Base-by-base conservation (phyloP, 2,888 invertebrate species). In the Rhogogaster chlorosoma region DNA sequence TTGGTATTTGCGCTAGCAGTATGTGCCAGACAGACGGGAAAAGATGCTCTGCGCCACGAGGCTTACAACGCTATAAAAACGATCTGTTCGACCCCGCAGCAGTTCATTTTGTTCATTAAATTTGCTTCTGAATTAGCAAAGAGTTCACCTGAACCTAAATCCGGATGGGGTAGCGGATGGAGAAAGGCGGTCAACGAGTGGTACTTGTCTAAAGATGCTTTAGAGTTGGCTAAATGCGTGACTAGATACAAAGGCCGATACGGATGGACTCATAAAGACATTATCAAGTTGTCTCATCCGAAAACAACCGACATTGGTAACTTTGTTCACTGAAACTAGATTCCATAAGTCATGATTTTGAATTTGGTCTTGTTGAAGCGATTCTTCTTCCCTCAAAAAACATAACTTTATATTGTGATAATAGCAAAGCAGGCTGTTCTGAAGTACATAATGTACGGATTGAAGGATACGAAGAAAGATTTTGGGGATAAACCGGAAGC, bases 181-280 rank as follows among this genome's bases (percentile, higher is more conserved):
- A 95, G 96, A 87, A 95, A 94, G 87, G 94, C 95, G 84, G 94
- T 97, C 29, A 93, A 93, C 83, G 93, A 94, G 7, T 97, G 97
- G 96, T 97, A 97, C 90, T 91, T 93, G 29, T 94, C 93, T 2
- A 96, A 95, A 91, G 94, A 95, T 18, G 95, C 96, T 0, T 91
- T 95, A 91, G 95, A 95, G 82, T 93, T 97, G 67, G 96, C 95
- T 0, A 94, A 95, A 88, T 95, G 95, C 87, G 94, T 97, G 29
- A 95, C 96, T 5, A 95, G 95, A 90, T 95, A 95, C 84, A 95
- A 95, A 82, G 95, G 95, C 10, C 94, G 95, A 87, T 95, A 96
- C 89, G 96, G 96, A 5, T 96, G 97, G 94, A 95, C 95, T 0
- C 97, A 97, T 91, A 96, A 95, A 89, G 97, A 96, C 88, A 94